Conservation (phyloP, 1,140 invertebrate species). For the Rhagoletis pomonella region DNA sequence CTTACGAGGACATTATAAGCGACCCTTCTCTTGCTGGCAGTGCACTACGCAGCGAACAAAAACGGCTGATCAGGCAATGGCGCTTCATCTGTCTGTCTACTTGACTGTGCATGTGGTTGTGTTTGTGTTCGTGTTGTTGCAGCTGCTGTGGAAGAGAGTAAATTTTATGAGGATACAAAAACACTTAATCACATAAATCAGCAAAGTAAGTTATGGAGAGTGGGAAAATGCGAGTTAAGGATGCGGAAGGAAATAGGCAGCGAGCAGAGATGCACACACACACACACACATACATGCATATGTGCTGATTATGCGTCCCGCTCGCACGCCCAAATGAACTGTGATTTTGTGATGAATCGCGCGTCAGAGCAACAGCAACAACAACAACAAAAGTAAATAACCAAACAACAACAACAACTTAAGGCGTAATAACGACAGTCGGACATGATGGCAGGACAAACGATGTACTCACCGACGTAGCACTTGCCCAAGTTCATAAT, state of each 20-base stretch:
- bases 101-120: not conserved
- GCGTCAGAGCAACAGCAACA: not conserved
- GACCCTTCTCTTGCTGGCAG: not conserved
- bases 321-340: conserved; percentile 23
- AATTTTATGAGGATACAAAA: conserved; percentile 51
- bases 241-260: conserved; percentile 7
- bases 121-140: not conserved
- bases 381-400: not conserved
- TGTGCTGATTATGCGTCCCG: not conserved
- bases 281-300: not conserved
- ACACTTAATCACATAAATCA: conserved; percentile 55
- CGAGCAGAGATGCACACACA: not conserved
- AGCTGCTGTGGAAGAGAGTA: conserved; percentile 28
- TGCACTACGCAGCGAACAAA: not conserved
- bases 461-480: not conserved
- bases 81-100: not conserved
- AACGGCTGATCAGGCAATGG: conserved; percentile 30
- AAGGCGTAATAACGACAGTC: not conserved
- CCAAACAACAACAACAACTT: not conserved
- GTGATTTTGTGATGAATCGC: conserved; percentile 22
- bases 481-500: conserved; percentile 36
- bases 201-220: conserved; percentile 4
- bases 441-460: not conserved
- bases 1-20: not conserved
- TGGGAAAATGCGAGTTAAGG: conserved; percentile 23